These are phyloP conservation scores for Bombylius major DNA, from an alignment of 2,888 invertebrate species.

Conservation along the genomic window DNA sequence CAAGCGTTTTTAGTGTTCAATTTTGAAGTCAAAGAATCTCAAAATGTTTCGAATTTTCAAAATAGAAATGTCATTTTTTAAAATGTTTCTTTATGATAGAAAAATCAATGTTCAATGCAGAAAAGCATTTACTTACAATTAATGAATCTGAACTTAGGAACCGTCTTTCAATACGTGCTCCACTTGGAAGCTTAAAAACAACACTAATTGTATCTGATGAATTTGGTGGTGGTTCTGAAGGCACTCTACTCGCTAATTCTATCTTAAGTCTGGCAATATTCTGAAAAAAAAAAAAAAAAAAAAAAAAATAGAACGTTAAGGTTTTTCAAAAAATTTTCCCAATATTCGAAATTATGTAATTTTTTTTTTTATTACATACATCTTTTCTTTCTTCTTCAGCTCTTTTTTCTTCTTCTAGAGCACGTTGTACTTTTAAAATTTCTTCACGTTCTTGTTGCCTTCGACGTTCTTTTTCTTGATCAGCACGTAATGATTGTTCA, in stretches of 20 bases:
- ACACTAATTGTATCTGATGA: slow-evolving; percentile 63
- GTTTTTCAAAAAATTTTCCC: not conserved
- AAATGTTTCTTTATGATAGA: not conserved
- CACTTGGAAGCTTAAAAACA: slow-evolving; percentile 84
- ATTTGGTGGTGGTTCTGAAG: slow-evolving; percentile 61
- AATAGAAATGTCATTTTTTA: too few relatives aligned
- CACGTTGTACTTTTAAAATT: slow-evolving; percentile 38
- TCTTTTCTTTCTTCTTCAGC: slow-evolving; percentile 41
- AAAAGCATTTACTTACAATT: slow-evolving; percentile 44
- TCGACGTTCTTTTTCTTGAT: slow-evolving; percentile 84
- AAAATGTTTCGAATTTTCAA: too few relatives aligned
- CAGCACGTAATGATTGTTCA: slow-evolving; percentile 76
- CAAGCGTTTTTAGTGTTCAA: too few relatives aligned
- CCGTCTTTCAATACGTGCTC: slow-evolving; percentile 73
- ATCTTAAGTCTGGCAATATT: slow-evolving; percentile 55
- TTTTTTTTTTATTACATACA: slow-evolving; percentile 17
- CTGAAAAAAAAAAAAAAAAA: slow-evolving; percentile 22
- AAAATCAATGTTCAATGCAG: slow-evolving; percentile 11
- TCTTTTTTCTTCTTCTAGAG: slow-evolving; percentile 38
- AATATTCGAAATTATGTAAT: not conserved
- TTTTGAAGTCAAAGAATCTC: too few relatives aligned
- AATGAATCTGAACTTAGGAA: slow-evolving; percentile 71
- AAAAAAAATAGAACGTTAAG: slow-evolving; percentile 1
- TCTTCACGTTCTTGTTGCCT: slow-evolving; percentile 48
- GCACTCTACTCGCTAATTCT: slow-evolving; percentile 50